Percentiles rank a stretch among this genome's conserved stretches.
Conservation (phyloP, 2,113 vertebrate species). For the Thunnus maccoyii region DNA sequence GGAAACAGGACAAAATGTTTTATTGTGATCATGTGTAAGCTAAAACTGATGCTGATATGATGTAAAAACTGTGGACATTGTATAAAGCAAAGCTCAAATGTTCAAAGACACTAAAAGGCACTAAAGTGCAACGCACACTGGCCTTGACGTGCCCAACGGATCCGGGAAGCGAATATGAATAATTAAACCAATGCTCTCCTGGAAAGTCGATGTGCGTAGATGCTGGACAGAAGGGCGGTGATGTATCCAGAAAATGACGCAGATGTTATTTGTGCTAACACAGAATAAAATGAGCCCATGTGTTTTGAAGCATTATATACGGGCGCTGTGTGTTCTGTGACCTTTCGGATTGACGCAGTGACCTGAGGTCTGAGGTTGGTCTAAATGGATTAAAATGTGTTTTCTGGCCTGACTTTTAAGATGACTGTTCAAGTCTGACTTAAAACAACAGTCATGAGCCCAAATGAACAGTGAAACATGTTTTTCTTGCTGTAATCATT, state of each 20-base stretch:
- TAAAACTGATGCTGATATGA: slow-evolving; percentile 39
- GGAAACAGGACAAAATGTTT: slow-evolving; percentile 32
- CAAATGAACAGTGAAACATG: too few relatives aligned
- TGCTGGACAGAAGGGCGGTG: neutral
- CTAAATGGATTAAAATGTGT: too few relatives aligned
- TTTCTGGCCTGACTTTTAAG: too few relatives aligned
- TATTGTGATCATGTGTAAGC: slow-evolving; percentile 23
- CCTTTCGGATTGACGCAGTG: too few relatives aligned
- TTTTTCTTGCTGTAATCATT: too few relatives aligned
- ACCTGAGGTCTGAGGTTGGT: too few relatives aligned
- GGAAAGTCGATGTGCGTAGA: neutral
- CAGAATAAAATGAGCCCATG: neutral
- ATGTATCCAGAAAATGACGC: neutral
- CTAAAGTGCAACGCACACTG: slow-evolving; percentile 40
- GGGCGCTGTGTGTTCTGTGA: too few relatives aligned
- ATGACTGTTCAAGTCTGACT: too few relatives aligned
- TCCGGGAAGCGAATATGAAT: neutral
- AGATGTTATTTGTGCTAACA: neutral
- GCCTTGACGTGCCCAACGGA: slow-evolving; percentile 9
- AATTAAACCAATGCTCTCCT: neutral
- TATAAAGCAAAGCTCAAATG: slow-evolving; percentile 24
- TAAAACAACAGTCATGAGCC: too few relatives aligned
- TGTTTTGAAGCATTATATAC: too few relatives aligned
- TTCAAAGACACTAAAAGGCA: slow-evolving; percentile 16
- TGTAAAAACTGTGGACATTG: slow-evolving; percentile 1